A percentile compares a stretch with the other conserved stretches of the same genome.
Evolutionary conservation across 2,113 vertebrate species (phyloP).

Genomic region (Odobenus rosmarus): DNA sequence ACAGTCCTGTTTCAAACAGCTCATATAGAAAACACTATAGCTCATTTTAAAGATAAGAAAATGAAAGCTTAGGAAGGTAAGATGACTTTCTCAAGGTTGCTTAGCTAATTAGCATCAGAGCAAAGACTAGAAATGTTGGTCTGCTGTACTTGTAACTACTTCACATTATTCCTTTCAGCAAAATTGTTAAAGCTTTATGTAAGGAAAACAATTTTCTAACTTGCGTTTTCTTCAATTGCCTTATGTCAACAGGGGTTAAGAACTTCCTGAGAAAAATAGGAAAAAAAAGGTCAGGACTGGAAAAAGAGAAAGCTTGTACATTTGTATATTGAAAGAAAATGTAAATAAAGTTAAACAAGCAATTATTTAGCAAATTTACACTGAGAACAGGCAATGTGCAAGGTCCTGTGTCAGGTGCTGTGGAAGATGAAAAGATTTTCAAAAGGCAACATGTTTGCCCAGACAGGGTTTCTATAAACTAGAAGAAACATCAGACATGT

Average conservation of each 20-base stretch:
- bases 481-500: neutral
- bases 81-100: constrained; percentile 74
- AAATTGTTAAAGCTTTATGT: neutral
- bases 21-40: constrained; percentile 71
- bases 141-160: neutral
- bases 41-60: constrained; percentile 78
- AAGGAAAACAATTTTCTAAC: neutral
- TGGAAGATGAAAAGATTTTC: neutral
- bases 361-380: neutral
- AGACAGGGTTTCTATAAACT: neutral
- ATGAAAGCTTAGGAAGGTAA: constrained; percentile 65
- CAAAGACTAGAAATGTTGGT: neutral
- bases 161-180: neutral
- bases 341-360: neutral
- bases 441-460: neutral
- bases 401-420: neutral
- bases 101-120: constrained; percentile 70
- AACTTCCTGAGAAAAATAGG: neutral
- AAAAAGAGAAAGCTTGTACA: neutral
- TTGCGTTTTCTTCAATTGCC: constrained; percentile 1
- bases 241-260: neutral
- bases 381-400: neutral
- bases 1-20: constrained; percentile 31
- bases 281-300: neutral
- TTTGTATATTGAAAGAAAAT: neutral